A percentile compares a stretch with the other conserved stretches of the same genome.
Evolutionary conservation across 2,888 invertebrate genomes (phyloP).

Genomic region (Aphelenchoides bicaudatus): DNA sequence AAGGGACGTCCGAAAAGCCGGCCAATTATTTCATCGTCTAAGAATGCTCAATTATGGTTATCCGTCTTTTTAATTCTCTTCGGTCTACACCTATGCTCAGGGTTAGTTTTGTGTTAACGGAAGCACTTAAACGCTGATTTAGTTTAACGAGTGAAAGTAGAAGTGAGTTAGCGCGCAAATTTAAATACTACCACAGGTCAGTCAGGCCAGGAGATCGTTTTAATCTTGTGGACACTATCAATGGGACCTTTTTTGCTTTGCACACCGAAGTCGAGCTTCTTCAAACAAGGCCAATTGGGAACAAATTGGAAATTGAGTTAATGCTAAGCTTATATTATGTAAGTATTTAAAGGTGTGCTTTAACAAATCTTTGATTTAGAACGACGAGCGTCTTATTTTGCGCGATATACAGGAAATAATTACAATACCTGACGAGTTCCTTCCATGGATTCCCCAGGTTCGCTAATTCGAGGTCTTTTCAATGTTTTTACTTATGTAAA

Average conservation of each 20-base stretch:
- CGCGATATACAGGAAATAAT: conserved; percentile 40
- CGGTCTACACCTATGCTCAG: conserved; percentile 1
- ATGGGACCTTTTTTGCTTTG: conserved; percentile 35
- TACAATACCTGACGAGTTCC: conserved; percentile 43
- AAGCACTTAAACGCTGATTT: conserved; percentile 23
- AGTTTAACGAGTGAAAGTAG: conserved; percentile 48
- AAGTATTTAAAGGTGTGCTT: no score
- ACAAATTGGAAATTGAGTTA: conserved; percentile 37
- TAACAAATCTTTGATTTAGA: no score
- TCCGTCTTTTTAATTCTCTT: not conserved
- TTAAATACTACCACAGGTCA: conserved; percentile 53
- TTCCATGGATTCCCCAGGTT: conserved; percentile 34
- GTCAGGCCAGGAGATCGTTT: conserved; percentile 45
- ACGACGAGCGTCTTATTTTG: conserved; percentile 52
- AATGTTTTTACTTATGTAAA: no score
- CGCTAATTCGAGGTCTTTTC: no score
- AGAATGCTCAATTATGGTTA: not conserved
- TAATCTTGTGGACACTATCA: conserved; percentile 33
- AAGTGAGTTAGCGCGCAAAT: conserved; percentile 51
- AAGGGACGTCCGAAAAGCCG: no score
- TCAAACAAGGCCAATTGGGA: conserved; percentile 18
- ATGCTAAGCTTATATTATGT: conserved; percentile 40
- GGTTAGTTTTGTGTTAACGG: not conserved
- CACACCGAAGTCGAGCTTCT: conserved; percentile 30
- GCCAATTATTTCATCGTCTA: not conserved